A percentile compares a stretch with the other conserved stretches of the same genome.
Evolutionary conservation across 2,113 vertebrate genomes (phyloP).

Genomic region (Atrichornis clamosus): DNA sequence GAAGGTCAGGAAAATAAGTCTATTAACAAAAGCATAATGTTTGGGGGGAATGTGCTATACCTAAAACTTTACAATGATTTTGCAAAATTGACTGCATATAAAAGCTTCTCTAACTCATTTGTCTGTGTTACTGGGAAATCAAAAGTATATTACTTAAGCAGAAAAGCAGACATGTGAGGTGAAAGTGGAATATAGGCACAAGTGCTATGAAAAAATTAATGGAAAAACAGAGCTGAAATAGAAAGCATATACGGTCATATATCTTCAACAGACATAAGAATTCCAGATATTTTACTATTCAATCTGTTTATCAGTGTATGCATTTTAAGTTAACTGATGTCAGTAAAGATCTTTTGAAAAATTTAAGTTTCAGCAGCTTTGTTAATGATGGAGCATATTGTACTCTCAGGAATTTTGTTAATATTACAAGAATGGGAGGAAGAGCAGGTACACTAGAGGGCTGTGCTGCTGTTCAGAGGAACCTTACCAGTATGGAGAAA

Average conservation of each 20-base stretch:
- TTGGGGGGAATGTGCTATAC: neutral
- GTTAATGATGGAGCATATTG: neutral
- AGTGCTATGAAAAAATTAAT: neutral
- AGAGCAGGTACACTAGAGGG: neutral
- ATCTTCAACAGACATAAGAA: neutral
- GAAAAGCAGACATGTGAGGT: neutral
- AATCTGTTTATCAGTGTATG: neutral
- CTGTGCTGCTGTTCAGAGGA: neutral
- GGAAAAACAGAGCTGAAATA: neutral
- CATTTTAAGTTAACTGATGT: neutral
- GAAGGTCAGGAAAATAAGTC: constrained; percentile 47
- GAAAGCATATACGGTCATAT: neutral
- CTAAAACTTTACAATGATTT: neutral
- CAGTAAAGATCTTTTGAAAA: neutral
- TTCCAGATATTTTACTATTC: neutral
- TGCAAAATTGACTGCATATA: neutral
- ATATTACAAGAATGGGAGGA: neutral
- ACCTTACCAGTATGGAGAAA: neutral
- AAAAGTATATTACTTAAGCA: neutral
- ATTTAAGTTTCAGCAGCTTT: neutral
- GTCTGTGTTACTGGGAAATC: neutral
- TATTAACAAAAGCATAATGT: constrained; percentile 34
- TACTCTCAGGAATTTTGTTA: neutral
- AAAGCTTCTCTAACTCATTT: neutral
- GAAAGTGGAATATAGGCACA: neutral